phyloP scores from a whole-genome alignment of 2,113 vertebrate species.

The Strix uralensis region DNA sequence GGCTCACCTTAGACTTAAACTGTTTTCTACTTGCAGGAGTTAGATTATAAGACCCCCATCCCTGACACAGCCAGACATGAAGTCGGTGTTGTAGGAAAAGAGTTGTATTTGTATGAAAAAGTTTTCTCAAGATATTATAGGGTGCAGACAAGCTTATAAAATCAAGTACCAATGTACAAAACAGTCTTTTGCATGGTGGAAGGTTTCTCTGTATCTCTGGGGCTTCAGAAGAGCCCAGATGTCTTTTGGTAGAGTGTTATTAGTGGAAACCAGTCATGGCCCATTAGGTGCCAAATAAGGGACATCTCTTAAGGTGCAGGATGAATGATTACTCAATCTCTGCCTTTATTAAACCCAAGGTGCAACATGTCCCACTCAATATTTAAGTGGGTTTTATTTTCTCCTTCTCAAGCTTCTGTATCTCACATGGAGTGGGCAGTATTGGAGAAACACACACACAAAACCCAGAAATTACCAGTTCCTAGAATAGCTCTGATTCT shows the following conservation, averaged over 20 bases:
- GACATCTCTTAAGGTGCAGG: not conserved
- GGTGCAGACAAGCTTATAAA: not conserved
- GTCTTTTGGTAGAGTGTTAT: not conserved
- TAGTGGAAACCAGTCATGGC: not conserved
- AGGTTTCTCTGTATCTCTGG: not conserved
- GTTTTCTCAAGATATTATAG: not conserved
- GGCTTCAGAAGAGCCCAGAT: not conserved
- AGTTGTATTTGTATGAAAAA: not conserved
- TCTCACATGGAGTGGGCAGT: not conserved
- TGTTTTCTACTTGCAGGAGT: not conserved
- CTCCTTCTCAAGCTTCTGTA: not conserved
- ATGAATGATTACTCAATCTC: not conserved
- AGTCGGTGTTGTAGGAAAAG: not conserved
- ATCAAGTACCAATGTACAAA: not conserved
- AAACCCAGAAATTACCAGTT: not conserved
- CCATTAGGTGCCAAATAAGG: not conserved
- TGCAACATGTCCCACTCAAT: not conserved
- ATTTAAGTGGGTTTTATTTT: not conserved
- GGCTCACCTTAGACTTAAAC: not conserved
- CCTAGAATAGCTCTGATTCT: not conserved
- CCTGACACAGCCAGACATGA: rapidly evolving
- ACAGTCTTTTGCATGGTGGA: not conserved
- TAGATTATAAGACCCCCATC: not conserved
- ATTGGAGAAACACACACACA: not conserved
- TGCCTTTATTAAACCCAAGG: not conserved